Percentiles rank a stretch among this genome's conserved stretches.
Evolutionary conservation across 2,888 invertebrate species (phyloP).

Genomic region (Diaphora mendica): DNA sequence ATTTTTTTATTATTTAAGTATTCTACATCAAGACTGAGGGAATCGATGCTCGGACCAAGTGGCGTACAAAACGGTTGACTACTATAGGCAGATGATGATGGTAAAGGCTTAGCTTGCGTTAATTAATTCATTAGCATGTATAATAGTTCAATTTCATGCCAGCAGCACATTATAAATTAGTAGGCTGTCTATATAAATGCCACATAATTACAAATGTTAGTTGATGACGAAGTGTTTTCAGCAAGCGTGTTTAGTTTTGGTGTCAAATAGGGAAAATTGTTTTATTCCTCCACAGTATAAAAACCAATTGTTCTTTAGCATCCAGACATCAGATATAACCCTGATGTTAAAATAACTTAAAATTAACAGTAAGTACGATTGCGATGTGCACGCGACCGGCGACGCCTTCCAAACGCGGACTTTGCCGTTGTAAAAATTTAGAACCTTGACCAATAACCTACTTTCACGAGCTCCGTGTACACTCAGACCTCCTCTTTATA

Average conservation of each 20-base stretch:
- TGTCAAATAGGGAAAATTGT: not conserved
- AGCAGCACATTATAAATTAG: not conserved
- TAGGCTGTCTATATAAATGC: not conserved
- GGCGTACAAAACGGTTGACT: too few relatives aligned
- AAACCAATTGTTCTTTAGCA: not conserved
- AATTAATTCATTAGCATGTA: not conserved
- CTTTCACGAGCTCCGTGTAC: conserved; percentile 29
- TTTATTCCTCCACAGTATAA: not conserved
- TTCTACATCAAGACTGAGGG: not conserved
- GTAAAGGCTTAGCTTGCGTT: not conserved
- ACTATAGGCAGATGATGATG: too few relatives aligned
- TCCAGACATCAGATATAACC: not conserved
- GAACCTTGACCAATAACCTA: conserved; percentile 55
- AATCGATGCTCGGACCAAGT: too few relatives aligned
- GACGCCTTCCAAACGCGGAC: conserved; percentile 6
- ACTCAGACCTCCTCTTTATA: conserved; percentile 50
- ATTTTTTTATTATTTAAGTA: not conserved
- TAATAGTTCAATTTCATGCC: not conserved
- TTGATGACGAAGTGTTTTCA: not conserved
- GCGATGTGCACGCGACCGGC: conserved; percentile 11
- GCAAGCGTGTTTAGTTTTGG: not conserved
- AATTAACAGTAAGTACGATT: not conserved
- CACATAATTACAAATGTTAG: not conserved
- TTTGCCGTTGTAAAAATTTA: not conserved
- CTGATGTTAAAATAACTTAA: not conserved